phyloP scores from a whole-genome alignment of 2,888 invertebrate species.

The Chorisops tibialis region DNA sequence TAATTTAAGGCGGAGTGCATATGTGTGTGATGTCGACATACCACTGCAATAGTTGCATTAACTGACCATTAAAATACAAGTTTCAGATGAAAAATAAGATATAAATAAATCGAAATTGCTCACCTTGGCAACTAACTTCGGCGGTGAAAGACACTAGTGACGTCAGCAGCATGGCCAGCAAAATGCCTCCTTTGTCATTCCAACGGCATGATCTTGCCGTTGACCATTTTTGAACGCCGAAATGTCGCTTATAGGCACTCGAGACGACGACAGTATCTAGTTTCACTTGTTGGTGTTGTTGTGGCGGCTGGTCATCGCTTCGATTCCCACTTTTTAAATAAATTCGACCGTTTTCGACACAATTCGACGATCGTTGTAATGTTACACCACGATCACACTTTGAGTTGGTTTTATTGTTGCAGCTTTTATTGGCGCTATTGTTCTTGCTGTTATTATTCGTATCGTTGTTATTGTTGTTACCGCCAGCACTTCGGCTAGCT shows the following conservation, averaged over 20 bases:
- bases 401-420: too few species aligned
- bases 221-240: constrained; percentile 6
- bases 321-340: too few species aligned
- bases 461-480: constrained; percentile 5
- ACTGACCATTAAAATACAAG: too few species aligned
- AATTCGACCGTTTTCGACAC: too few species aligned
- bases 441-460: background rate
- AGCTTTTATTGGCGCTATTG: background rate
- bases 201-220: constrained; percentile 20
- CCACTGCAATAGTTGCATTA: too few species aligned
- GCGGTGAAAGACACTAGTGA: constrained; percentile 30
- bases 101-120: constrained; percentile 8
- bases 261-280: constrained; percentile 9
- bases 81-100: constrained; percentile 61
- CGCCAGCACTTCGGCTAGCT: constrained; percentile 7
- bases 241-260: constrained; percentile 10
- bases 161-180: constrained; percentile 28
- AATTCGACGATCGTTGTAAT: too few species aligned
- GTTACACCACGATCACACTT: too few species aligned
- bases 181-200: constrained; percentile 26
- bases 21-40: too few species aligned
- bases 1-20: too few species aligned
- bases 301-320: background rate
- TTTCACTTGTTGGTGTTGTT: constrained; percentile 9
- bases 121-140: constrained; percentile 35